Percentiles rank a stretch among this genome's conserved stretches.
Conservation (phyloP, 2,888 invertebrate species). For the Polydrusus pterygomalis region DNA sequence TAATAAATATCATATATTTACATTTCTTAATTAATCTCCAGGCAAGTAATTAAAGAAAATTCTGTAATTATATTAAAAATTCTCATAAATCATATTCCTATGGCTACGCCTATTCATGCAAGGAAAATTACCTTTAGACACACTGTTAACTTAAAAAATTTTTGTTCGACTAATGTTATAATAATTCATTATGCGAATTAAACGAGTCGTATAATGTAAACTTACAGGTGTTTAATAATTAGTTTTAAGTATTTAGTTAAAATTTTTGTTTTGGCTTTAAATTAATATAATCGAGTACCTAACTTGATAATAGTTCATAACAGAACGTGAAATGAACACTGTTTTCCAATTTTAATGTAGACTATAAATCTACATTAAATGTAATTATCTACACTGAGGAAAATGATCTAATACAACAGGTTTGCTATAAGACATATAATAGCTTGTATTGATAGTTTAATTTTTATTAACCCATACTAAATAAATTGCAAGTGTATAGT, state of each 20-base stretch:
- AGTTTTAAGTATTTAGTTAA: background rate
- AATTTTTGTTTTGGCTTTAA: no score
- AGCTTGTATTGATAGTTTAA: no score
- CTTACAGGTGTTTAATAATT: slow-evolving; percentile 13
- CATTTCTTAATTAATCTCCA: slow-evolving; percentile 43
- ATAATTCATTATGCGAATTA: slow-evolving; percentile 9
- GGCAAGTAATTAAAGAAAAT: slow-evolving; percentile 40
- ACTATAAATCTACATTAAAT: no score
- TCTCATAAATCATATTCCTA: slow-evolving; percentile 26
- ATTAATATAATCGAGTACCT: no score
- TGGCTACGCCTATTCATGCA: slow-evolving; percentile 12
- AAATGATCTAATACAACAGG: no score
- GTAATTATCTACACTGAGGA: no score
- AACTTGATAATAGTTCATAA: no score
- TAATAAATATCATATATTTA: slow-evolving; percentile 29
- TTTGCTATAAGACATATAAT: no score
- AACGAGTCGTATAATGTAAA: background rate
- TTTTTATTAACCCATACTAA: no score
- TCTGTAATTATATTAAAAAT: slow-evolving; percentile 37
- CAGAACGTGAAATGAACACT: no score
- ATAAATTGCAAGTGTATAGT: no score
- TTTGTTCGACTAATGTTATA: slow-evolving; percentile 2
- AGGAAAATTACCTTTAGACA: slow-evolving; percentile 7
- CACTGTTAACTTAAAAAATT: slow-evolving; percentile 15
- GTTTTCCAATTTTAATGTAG: no score